Evolutionary conservation across 2,113 vertebrate genomes (phyloP), one percentile per base, ranked within the genome.

Genomic region (Indicator maculatus): DNA sequence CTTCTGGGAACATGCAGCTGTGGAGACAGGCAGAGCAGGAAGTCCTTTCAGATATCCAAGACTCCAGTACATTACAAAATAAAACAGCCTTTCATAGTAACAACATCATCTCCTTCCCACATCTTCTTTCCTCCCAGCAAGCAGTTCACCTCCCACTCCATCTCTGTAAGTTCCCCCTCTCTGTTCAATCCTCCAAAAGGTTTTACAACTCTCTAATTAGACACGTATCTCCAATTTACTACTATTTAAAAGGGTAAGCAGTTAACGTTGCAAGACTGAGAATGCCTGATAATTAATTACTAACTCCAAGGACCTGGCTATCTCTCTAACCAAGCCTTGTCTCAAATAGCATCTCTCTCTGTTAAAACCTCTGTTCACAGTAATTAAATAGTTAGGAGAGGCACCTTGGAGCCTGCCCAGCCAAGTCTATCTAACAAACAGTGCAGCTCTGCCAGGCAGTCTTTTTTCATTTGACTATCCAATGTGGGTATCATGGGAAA

Each of bases 281-380:
- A 97, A 97, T 95, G 96, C 83, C 77, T 96, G 76, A 88, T 97
- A 98, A 98, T 98, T 98, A 97, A 98, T 98, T 97, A 97, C 96
- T 96, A 97, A 96, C 96, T 97, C 97, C 93, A 97, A 96, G 97
- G 97, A 95, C 96, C 65, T 90, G 95, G 95, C 87, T 97, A 96
- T 95, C 93, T 97, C 85, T 97, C 93, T 97, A 94, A 96, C 96
- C 95, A 95, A 95, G 91, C 88, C 88, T 97, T 96, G 66, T 96
- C 95, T 95, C 94, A 89, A 64, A 78, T 96, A 95, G 86, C 88
- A 96, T 97, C 95, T 94, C 75, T 85, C 75, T 93, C 38, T 94
- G 89, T 96, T 97, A 97, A 96, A 96, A 95, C 66, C 92, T 96
- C 96, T 94, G 90, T 91, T 94, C 74, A 36, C 88, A 94, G 88